These are phyloP conservation scores for Drosophila quinaria DNA, from an alignment of 2,888 invertebrate species.

Conservation along the genomic window DNA sequence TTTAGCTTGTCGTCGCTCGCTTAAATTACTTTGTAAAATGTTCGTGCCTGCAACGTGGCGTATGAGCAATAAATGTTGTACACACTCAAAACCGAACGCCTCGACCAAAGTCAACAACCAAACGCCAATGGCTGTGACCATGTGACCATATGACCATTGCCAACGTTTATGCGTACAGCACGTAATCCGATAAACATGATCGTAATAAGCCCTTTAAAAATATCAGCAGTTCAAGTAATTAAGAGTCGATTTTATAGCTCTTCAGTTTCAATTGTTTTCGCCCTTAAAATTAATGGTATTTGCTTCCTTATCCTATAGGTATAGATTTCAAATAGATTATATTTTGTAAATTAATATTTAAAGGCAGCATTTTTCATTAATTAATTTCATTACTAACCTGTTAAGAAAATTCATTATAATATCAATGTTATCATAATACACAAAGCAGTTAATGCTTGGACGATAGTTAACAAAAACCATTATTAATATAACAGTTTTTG, in stretches of 20 bases:
- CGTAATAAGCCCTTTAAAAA: neutral
- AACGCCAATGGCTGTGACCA: constrained; percentile 40
- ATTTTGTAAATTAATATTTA: too few species aligned
- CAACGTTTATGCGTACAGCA: constrained; percentile 30
- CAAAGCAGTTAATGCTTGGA: too few species aligned
- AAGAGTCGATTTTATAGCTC: neutral
- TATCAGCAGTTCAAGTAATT: neutral
- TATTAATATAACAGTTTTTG: too few species aligned
- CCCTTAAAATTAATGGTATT: too few species aligned
- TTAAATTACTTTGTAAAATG: constrained; percentile 78
- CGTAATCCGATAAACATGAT: constrained; percentile 8
- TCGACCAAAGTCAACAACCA: constrained; percentile 51
- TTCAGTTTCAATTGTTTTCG: neutral
- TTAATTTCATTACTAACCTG: too few species aligned
- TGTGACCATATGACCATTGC: constrained; percentile 16
- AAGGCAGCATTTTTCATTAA: too few species aligned
- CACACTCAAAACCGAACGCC: constrained; percentile 30
- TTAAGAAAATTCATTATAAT: too few species aligned
- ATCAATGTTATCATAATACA: too few species aligned
- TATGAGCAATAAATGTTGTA: constrained; percentile 68
- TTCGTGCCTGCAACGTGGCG: constrained; percentile 67
- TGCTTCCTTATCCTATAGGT: too few species aligned
- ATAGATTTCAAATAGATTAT: too few species aligned
- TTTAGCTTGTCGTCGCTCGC: constrained; percentile 58
- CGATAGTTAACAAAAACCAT: too few species aligned